These are phyloP conservation scores for Andrena bicolor DNA, from an alignment of 2,888 invertebrate species.

Conservation along the genomic window DNA sequence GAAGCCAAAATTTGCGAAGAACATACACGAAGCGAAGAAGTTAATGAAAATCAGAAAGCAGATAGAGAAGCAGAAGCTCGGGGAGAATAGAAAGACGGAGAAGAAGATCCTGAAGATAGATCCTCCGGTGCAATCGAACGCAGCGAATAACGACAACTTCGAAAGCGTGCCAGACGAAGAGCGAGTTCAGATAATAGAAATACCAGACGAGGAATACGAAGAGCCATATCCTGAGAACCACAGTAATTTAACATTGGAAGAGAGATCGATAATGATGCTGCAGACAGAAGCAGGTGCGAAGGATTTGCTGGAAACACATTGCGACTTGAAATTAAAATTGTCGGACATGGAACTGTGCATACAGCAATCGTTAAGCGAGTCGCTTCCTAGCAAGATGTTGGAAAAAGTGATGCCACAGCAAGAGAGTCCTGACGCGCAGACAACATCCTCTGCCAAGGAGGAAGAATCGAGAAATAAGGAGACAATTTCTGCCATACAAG, in stretches of 20 bases:
- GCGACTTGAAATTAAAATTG: constrained; percentile 71
- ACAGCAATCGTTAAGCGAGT: constrained; percentile 76
- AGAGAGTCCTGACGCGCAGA: constrained; percentile 9
- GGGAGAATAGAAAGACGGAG: constrained; percentile 86
- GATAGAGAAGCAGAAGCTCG: constrained; percentile 88
- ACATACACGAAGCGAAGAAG: constrained; percentile 89
- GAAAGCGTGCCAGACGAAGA: constrained; percentile 81
- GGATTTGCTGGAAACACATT: constrained; percentile 57
- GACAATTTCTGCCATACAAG: background rate
- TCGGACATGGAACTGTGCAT: constrained; percentile 79
- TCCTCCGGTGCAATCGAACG: constrained; percentile 24
- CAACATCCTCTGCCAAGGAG: background rate
- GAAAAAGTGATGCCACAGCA: constrained; percentile 32
- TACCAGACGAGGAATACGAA: constrained; percentile 82
- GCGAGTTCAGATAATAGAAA: constrained; percentile 83
- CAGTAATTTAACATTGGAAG: constrained; percentile 77
- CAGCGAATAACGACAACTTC: constrained; percentile 55
- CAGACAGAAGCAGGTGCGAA: constrained; percentile 71
- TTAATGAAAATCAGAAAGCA: constrained; percentile 89
- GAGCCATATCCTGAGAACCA: constrained; percentile 80
- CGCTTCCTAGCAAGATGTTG: constrained; percentile 74
- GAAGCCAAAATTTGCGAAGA: constrained; percentile 90
- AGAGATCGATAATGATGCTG: constrained; percentile 79
- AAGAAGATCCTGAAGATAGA: constrained; percentile 55
- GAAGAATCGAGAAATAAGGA: constrained; percentile 23